phyloP scores from a whole-genome alignment of 2,888 invertebrate genomes.

The Vannuccia rotundouncinata region DNA sequence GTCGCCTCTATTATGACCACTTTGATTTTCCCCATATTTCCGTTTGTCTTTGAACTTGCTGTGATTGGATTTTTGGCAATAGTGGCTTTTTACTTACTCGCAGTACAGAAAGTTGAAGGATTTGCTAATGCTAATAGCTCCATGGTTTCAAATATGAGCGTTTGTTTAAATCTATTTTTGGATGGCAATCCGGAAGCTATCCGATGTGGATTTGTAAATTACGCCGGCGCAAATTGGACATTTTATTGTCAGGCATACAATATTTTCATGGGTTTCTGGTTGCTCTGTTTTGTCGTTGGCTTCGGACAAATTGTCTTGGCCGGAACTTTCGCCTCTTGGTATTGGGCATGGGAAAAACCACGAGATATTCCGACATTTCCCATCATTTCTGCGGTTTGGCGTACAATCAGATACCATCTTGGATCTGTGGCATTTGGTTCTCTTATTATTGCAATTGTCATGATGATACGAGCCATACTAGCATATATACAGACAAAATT shows the following conservation, averaged over 20 bases:
- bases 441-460: slow-evolving; percentile 79
- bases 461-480: slow-evolving; percentile 73
- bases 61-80: slow-evolving; percentile 68
- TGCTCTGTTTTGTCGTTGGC: slow-evolving; percentile 76
- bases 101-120: slow-evolving; percentile 30
- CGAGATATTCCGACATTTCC: slow-evolving; percentile 76
- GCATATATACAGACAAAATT: slow-evolving; percentile 79
- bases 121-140: neutral
- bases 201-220: slow-evolving; percentile 28
- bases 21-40: slow-evolving; percentile 80
- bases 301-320: slow-evolving; percentile 84
- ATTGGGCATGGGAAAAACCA: slow-evolving; percentile 74
- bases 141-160: neutral
- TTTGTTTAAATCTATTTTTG: too few relatives aligned
- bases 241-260: slow-evolving; percentile 49
- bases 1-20: slow-evolving; percentile 75
- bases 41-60: slow-evolving; percentile 73
- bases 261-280: slow-evolving; percentile 67
- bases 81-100: slow-evolving; percentile 63
- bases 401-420: slow-evolving; percentile 66
- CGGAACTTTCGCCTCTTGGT: slow-evolving; percentile 66
- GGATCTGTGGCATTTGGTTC: slow-evolving; percentile 89
- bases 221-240: slow-evolving; percentile 34
- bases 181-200: neutral
- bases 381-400: slow-evolving; percentile 66